Conservation (phyloP, 2,888 invertebrate genomes). For the Lycaena phlaeas region DNA sequence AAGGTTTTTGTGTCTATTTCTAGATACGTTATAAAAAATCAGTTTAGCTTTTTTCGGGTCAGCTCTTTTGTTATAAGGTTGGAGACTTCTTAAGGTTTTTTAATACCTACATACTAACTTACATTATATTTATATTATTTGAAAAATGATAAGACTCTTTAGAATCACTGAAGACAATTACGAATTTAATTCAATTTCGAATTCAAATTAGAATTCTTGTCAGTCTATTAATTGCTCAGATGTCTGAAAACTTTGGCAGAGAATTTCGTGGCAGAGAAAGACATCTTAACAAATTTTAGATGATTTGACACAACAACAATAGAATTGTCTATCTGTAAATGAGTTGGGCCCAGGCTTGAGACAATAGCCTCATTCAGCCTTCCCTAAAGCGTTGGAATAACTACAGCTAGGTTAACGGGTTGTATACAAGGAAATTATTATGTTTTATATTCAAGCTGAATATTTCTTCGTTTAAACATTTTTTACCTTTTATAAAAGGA, state of each 20-base stretch:
- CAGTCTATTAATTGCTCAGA: conserved; percentile 25
- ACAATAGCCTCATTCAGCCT: conserved; percentile 61
- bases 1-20: too few relatives aligned
- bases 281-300: conserved; percentile 53
- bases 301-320: conserved; percentile 44
- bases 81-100: too few relatives aligned
- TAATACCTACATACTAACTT: too few relatives aligned
- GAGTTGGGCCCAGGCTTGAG: conserved; percentile 42
- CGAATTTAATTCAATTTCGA: too few relatives aligned
- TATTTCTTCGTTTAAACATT: neutral
- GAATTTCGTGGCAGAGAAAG: conserved; percentile 42
- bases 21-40: too few relatives aligned
- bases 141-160: too few relatives aligned
- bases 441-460: conserved; percentile 23
- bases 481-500: too few relatives aligned
- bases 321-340: conserved; percentile 61
- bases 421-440: conserved; percentile 46
- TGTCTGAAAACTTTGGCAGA: conserved; percentile 37
- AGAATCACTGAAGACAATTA: too few relatives aligned
- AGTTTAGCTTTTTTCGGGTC: too few relatives aligned
- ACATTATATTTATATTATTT: too few relatives aligned
- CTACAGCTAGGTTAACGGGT: conserved; percentile 47
- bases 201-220: too few relatives aligned
- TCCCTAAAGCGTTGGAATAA: conserved; percentile 52
- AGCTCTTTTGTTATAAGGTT: too few relatives aligned